Evolutionary conservation across 2,888 invertebrate genomes (phyloP), one percentile per base, ranked within the genome.

Genomic region (Agriopis marginaria): DNA sequence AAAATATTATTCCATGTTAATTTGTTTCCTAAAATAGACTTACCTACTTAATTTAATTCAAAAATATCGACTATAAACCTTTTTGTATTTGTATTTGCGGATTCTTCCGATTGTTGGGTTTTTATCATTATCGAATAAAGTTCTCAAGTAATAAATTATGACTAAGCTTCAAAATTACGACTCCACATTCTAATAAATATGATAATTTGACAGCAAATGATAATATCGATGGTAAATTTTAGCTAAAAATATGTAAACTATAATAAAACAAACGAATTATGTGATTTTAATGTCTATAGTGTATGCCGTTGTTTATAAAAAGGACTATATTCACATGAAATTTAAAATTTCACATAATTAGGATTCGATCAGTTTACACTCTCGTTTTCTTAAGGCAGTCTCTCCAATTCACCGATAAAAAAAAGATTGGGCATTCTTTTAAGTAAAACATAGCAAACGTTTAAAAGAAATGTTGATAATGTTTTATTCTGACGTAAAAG

Each of bases 131-230:
- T 47, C 10, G 47, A 11, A 40, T 3, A 4, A 42, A 42, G 55
- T 55, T 55, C 56, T 17, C 23, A 58, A 6, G n/a, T 9, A 45
- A 44, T 45, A 45, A 49, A 60, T 47, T 32, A n/a, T 39, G 32
- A 14, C 12, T 54, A 11, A 56, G 12, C 32, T 50, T 42, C 32
- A 50, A 63, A 42, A 50, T 40, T 50, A 65, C 11, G 23, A 6
- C 51, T 58, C 12, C n/a, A 50, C 12, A 40, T 32, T 50, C 7
- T 42, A 55, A 50, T 55, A 66, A 61, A 66, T 49, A 66, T 66
- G 47, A 55, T 61, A 66, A 66, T 66, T 55, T 61, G 60, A 61
- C 54, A 56, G 50, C 55, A 44, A 62, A 61, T 39, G 51, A n/a
- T 14, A 45, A 39, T 47, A 60, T 59, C 23, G 32, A 53, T 32